Evolutionary conservation across 2,888 invertebrate species (phyloP), one percentile per base, ranked within the genome.

Genomic region (Drosophila parthenogenetica): DNA sequence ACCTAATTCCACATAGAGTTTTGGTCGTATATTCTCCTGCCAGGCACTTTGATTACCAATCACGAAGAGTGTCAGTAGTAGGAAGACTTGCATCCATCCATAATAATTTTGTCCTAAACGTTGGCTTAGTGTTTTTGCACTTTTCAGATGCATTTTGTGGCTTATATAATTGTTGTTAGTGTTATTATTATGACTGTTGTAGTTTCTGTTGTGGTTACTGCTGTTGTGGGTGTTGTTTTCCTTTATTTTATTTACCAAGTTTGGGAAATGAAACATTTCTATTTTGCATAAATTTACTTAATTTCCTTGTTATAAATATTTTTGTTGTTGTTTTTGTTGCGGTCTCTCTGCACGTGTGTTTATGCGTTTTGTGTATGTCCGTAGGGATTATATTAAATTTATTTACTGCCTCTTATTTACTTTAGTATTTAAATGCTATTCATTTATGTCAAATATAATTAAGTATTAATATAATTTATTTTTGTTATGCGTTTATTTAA

Each of bases 1-100:
- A 97, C 97, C 97, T 95, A 97, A 94, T 95, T 97, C 96, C 92
- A 97, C 97, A 94, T 96, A 96, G 95, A 97, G 96, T 95, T 97
- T 97, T 91, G 97, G 97, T 93, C 97, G 94, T 93, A 96, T 95
- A 93, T 97, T 97, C 93, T 97, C 97, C 95, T 97, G 97, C 97
- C 97, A 97, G 90, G 96, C 95, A 92, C 92, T 92, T 92, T 92
- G 90, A 91, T 92, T 92, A 89, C 92, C 92, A 89, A 92, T 91
- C 90, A 92, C 92, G 89, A 89, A 91, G 79, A 92, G 82, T 84
- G 90, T 89, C 85, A 92, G 80, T 87, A 92, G 77, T 78, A 92
- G 91, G 87, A 92, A 90, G 89, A 91, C 90, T 89, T 90, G 90
- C 84, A 83, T 69, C 80, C 82, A 85, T 70, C 82, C 79, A 66